phyloP scores from a whole-genome alignment of 2,888 invertebrate genomes.

The Chouioia cunea region DNA sequence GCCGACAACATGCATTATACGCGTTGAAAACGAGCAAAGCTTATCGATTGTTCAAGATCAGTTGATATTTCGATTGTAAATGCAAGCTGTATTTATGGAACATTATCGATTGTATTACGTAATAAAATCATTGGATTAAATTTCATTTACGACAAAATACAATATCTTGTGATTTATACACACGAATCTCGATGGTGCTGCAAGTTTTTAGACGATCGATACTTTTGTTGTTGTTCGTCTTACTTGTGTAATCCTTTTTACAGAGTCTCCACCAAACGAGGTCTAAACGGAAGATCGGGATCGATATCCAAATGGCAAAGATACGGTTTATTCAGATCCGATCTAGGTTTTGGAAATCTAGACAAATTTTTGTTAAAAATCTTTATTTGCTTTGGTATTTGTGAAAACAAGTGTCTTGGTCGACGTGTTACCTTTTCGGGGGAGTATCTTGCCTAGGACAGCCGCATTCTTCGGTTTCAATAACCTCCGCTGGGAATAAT shows the following conservation, averaged over 20 bases:
- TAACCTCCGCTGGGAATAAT: neutral
- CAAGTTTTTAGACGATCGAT: too few species aligned
- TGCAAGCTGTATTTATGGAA: conserved; percentile 53
- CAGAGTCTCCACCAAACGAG: conserved; percentile 31
- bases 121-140: conserved; percentile 51
- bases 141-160: conserved; percentile 41
- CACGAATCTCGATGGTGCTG: too few species aligned
- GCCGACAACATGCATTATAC: neutral
- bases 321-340: conserved; percentile 32
- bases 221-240: too few species aligned
- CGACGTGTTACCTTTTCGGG: too few species aligned
- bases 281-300: conserved; percentile 35
- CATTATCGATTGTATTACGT: conserved; percentile 55
- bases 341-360: conserved; percentile 31
- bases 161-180: neutral
- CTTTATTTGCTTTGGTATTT: too few species aligned
- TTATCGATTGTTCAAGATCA: conserved; percentile 41
- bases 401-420: too few species aligned
- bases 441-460: too few species aligned
- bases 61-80: conserved; percentile 54
- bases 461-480: too few species aligned
- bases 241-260: too few species aligned
- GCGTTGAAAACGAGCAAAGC: conserved; percentile 7
- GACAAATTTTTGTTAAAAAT: too few species aligned
- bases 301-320: conserved; percentile 46